These are phyloP conservation scores for Paramuricea clavata DNA, from an alignment of 92 coral and sea anemone species.

Conservation along the genomic window DNA sequence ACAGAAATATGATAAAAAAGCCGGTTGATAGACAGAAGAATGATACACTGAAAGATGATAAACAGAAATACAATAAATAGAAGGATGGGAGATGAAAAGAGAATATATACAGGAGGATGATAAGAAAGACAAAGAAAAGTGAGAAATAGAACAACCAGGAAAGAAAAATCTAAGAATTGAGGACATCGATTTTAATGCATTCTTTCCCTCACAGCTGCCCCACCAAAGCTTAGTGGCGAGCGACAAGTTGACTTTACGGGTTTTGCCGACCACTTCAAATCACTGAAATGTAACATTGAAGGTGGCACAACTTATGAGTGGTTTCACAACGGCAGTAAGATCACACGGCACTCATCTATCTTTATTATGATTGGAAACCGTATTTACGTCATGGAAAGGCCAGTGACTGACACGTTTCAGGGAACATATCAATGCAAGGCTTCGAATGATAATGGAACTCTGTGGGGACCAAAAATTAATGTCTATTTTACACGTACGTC, in stretches of 20 bases:
- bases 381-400: neutral
- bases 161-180: no score
- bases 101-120: no score
- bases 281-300: conserved; percentile 16
- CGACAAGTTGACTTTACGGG: neutral
- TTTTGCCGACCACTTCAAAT: conserved; percentile 20
- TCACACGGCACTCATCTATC: neutral
- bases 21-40: no score
- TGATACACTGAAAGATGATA: no score
- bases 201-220: neutral
- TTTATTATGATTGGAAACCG: neutral
- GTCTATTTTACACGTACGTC: conserved; percentile 40
- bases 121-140: no score
- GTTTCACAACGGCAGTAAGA: conserved; percentile 24
- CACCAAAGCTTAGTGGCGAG: conserved; percentile 3
- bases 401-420: neutral
- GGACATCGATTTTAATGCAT: neutral
- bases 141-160: no score
- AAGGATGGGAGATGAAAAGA: no score
- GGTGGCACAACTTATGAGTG: conserved; percentile 32
- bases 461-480: conserved; percentile 26
- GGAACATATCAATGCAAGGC: conserved; percentile 51
- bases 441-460: conserved; percentile 19
- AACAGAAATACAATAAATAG: no score
- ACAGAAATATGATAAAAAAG: no score